phyloP scores from a whole-genome alignment of 2,113 vertebrate species.

The Axis porcinus region DNA sequence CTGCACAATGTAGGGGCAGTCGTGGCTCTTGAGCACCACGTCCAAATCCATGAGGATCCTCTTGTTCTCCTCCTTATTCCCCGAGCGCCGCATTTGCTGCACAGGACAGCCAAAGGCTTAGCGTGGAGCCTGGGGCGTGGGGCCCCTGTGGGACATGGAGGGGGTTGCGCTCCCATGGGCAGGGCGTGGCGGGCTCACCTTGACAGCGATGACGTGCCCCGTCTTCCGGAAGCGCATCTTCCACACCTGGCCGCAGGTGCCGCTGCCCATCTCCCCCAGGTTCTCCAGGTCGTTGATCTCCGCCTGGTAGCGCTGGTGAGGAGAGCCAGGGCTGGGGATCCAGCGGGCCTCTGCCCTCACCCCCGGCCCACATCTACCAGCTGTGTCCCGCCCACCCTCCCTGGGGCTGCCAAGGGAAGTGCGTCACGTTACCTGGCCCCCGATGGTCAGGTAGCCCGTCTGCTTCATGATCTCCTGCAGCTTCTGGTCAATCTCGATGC shows the following conservation, averaged over 20 bases:
- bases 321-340: not conserved
- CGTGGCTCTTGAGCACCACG: constrained; percentile 95
- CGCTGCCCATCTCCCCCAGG: constrained; percentile 94
- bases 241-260: constrained; percentile 96
- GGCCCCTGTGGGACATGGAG: not conserved
- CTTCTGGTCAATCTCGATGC: constrained; percentile 96
- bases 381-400: accelerated
- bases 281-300: constrained; percentile 94
- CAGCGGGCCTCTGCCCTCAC: not conserved
- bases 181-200: constrained; percentile 78
- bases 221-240: constrained; percentile 96
- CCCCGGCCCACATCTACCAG: not conserved
- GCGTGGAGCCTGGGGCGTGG: accelerated
- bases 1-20: constrained; percentile 97
- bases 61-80: constrained; percentile 97
- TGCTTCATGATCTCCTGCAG: constrained; percentile 97
- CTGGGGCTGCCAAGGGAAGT: not conserved
- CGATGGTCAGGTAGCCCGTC: constrained; percentile 93
- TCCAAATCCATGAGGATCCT: constrained; percentile 96
- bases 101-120: not conserved
- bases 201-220: constrained; percentile 91
- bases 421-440: constrained; percentile 88
- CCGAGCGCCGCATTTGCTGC: constrained; percentile 97
- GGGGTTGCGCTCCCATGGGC: not conserved
- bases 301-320: constrained; percentile 88